Evolutionary conservation across 2,797 vertebrate genomes (phyloP).

Genomic region (Thunnus albacares): DNA sequence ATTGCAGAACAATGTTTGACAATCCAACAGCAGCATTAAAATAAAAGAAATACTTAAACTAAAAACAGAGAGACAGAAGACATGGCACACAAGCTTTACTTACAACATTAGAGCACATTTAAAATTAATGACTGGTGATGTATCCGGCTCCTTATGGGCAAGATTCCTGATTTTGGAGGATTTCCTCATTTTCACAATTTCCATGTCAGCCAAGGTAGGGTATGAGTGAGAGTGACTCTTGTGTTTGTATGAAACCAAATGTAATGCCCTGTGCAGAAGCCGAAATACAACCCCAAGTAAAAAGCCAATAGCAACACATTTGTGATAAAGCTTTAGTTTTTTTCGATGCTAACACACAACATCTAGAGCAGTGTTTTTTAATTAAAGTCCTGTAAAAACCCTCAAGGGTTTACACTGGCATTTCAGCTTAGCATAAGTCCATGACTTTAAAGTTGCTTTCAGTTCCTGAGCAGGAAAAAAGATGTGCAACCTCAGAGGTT

Average conservation of each 20-base stretch:
- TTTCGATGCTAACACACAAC: constrained; percentile 61
- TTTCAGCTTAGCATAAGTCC: constrained; percentile 37
- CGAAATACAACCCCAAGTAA: constrained; percentile 68
- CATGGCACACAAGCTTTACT: constrained; percentile 66
- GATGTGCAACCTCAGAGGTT: constrained; percentile 47
- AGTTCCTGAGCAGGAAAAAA: constrained; percentile 29
- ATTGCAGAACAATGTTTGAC: constrained; percentile 18
- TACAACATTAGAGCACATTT: constrained; percentile 75
- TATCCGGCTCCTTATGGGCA: constrained; percentile 62
- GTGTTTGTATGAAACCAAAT: constrained; percentile 24
- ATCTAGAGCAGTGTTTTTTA: constrained; percentile 73
- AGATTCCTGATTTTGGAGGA: constrained; percentile 31
- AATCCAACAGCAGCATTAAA: constrained; percentile 32
- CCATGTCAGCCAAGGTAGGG: constrained; percentile 55
- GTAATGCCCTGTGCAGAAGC: constrained; percentile 45
- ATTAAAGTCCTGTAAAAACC: constrained; percentile 56
- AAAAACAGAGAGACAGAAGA: constrained; percentile 63
- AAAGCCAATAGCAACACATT: constrained; percentile 62
- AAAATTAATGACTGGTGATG: constrained; percentile 69
- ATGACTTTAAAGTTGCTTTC: constrained; percentile 41
- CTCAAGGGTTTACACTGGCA: constrained; percentile 26
- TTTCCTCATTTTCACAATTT: constrained; percentile 46
- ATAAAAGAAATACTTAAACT: constrained; percentile 39
- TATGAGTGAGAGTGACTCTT: constrained; percentile 4
- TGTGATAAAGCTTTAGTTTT: constrained; percentile 50